Conservation (phyloP, 2,888 invertebrate genomes). For the Abrostola tripartita region DNA sequence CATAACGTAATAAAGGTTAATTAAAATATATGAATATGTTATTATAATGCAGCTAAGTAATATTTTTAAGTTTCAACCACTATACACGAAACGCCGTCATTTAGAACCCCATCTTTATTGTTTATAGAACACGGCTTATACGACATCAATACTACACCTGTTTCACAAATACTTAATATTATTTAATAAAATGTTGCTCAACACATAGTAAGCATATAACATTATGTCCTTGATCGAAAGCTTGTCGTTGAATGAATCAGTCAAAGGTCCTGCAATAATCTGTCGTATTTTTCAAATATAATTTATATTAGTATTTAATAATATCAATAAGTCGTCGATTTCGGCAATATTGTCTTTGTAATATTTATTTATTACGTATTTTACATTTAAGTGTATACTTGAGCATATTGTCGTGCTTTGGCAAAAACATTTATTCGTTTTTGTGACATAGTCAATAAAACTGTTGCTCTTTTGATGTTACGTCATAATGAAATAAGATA, state of each 20-base stretch:
- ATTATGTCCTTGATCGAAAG: neutral
- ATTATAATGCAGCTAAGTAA: too few relatives aligned
- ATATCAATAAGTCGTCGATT: neutral
- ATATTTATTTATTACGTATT: neutral
- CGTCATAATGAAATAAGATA: neutral
- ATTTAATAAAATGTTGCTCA: constrained; percentile 4
- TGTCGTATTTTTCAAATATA: neutral
- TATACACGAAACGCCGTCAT: neutral
- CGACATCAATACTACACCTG: constrained; percentile 16
- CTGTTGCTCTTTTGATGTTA: neutral
- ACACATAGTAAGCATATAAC: neutral
- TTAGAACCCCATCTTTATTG: neutral
- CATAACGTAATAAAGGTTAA: too few relatives aligned
- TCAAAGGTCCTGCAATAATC: neutral
- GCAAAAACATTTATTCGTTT: neutral
- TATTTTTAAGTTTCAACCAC: too few relatives aligned
- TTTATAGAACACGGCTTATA: constrained; percentile 1
- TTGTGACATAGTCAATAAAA: neutral
- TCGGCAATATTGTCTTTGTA: too few relatives aligned
- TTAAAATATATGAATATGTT: too few relatives aligned
- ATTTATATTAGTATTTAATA: neutral
- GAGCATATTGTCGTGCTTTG: neutral
- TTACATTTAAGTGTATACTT: neutral
- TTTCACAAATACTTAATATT: constrained; percentile 6
- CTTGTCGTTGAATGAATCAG: neutral